phyloP scores from a whole-genome alignment of 1,140 invertebrate species.

The Dolichoris vasculosae region DNA sequence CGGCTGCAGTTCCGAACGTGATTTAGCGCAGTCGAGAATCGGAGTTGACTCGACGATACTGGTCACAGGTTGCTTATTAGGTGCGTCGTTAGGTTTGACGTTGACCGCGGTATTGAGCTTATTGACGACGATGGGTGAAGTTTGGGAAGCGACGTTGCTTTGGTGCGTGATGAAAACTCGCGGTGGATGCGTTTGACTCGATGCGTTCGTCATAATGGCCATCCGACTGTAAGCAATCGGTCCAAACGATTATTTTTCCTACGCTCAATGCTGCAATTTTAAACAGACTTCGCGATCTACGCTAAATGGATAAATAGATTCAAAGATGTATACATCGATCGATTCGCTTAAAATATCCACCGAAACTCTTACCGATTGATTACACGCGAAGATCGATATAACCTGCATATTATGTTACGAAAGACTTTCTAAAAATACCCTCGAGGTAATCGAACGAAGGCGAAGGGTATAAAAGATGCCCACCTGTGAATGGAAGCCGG shows the following conservation, averaged over 20 bases:
- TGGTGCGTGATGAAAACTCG: conserved; percentile 72
- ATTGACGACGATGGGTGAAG: conserved; percentile 73
- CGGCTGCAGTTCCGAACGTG: conserved; percentile 56
- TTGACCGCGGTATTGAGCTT: conserved; percentile 84
- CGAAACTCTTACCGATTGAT: too few relatives aligned
- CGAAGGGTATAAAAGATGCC: neutral
- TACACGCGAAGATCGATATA: too few relatives aligned
- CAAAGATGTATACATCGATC: too few relatives aligned
- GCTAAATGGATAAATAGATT: too few relatives aligned
- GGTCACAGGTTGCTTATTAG: conserved; percentile 75
- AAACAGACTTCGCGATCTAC: too few relatives aligned
- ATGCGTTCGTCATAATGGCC: conserved; percentile 66
- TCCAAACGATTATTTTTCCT: too few relatives aligned
- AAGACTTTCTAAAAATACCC: too few relatives aligned
- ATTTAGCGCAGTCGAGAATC: neutral
- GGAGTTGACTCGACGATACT: conserved; percentile 58
- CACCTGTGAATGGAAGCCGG: neutral
- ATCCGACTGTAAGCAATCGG: neutral
- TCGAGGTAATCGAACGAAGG: too few relatives aligned
- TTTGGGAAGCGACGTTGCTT: conserved; percentile 72
- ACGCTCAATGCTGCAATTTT: too few relatives aligned
- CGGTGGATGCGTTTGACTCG: conserved; percentile 71
- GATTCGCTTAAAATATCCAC: too few relatives aligned
- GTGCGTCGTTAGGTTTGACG: conserved; percentile 75
- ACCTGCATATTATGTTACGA: too few relatives aligned